phyloP scores from a whole-genome alignment of 2,888 invertebrate species.

The Chaetogeoica ovagalla region DNA sequence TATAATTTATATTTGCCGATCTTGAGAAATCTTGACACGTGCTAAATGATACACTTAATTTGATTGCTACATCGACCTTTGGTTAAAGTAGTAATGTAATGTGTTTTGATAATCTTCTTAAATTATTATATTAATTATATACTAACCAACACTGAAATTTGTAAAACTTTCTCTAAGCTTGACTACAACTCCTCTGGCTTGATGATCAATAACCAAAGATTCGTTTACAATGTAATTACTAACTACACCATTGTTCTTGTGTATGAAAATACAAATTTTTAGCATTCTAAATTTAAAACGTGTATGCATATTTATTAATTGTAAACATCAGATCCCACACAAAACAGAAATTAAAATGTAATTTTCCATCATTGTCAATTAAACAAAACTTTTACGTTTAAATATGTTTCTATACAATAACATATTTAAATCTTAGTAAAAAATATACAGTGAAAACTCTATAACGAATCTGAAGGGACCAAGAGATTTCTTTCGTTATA shows the following conservation, averaged over 20 bases:
- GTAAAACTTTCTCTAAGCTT: conserved; percentile 75
- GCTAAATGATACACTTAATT: conserved; percentile 89
- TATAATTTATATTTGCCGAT: conserved; percentile 89
- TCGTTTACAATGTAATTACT: conserved; percentile 81
- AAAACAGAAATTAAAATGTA: no score
- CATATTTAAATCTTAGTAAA: no score
- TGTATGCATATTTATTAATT: conserved; percentile 65
- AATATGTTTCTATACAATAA: no score
- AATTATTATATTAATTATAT: neutral
- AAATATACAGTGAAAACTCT: no score
- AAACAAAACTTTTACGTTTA: no score
- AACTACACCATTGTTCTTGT: conserved; percentile 82
- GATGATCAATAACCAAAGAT: conserved; percentile 95
- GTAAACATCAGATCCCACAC: conserved; percentile 68
- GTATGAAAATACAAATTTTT: conserved; percentile 57
- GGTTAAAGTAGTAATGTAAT: no score
- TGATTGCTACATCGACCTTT: conserved; percentile 90
- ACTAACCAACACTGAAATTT: conserved; percentile 66
- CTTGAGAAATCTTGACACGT: conserved; percentile 83
- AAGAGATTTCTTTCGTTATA: no score
- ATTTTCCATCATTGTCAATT: no score
- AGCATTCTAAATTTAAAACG: neutral
- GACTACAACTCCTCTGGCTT: conserved; percentile 79
- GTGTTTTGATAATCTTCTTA: neutral
- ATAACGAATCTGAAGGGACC: no score